These are phyloP conservation scores for Drosophila buzzatii DNA, from an alignment of 2,888 invertebrate species.

Conservation along the genomic window DNA sequence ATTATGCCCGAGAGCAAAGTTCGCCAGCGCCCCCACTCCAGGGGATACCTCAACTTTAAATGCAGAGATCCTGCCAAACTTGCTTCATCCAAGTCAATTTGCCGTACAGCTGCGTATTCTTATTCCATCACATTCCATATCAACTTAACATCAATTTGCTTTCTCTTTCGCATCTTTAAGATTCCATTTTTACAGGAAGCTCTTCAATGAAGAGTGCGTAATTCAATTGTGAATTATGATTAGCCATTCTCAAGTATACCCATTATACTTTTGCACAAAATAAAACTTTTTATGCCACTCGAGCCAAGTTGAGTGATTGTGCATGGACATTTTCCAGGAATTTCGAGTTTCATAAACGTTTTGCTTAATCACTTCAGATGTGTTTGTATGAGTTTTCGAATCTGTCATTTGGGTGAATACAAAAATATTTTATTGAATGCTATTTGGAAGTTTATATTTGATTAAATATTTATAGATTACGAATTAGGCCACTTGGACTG, in stretches of 20 bases:
- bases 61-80: conserved; percentile 1
- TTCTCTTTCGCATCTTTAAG: neutral
- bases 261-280: neutral
- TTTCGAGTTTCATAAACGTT: neutral
- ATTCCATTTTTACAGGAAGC: neutral
- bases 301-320: neutral
- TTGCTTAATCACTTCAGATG: neutral
- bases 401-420: neutral
- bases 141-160: neutral
- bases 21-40: conserved; percentile 1
- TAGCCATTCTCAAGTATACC: neutral
- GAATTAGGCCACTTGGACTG: too few species aligned
- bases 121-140: conserved; percentile 13
- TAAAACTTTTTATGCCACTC: neutral
- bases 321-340: neutral
- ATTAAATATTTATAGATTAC: neutral
- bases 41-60: neutral
- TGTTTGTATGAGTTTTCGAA: neutral
- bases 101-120: conserved; percentile 23
- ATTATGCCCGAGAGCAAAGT: conserved; percentile 51
- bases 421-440: neutral
- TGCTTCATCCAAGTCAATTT: conserved; percentile 19
- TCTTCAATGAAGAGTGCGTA: neutral
- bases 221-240: neutral
- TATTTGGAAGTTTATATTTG: neutral